phyloP scores from a whole-genome alignment of 2,113 vertebrate species.

The Thomomys bottae region DNA sequence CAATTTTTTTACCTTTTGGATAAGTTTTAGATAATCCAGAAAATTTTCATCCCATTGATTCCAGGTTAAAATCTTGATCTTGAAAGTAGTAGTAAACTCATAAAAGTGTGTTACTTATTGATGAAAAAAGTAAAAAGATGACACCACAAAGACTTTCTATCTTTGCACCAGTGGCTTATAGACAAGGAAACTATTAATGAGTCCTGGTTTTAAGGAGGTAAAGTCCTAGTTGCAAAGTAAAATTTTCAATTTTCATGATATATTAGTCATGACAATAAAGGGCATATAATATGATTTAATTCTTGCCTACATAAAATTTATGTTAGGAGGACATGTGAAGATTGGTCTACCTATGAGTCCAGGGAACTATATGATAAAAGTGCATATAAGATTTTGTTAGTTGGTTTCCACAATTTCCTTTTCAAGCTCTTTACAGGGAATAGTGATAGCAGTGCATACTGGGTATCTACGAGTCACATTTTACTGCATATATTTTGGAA shows the following conservation, averaged over 20 bases:
- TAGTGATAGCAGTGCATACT: neutral
- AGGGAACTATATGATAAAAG: neutral
- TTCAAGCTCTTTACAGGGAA: neutral
- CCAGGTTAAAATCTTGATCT: neutral
- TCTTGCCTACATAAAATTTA: neutral
- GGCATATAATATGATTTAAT: neutral
- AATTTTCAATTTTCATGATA: neutral
- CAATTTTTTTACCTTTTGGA: neutral
- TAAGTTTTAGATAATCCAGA: neutral
- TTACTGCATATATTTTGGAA: neutral
- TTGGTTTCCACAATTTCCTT: neutral
- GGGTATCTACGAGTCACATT: neutral
- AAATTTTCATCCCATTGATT: neutral
- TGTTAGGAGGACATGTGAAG: neutral
- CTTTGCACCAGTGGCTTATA: accelerated
- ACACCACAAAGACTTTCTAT: accelerated
- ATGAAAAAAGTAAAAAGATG: neutral
- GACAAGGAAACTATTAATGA: neutral
- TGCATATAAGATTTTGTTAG: neutral
- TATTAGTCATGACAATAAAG: no score
- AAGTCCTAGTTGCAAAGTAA: neutral
- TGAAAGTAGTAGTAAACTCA: neutral
- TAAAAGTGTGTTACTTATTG: neutral
- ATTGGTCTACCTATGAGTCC: neutral
- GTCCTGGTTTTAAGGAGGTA: no score